Evolutionary conservation across 2,797 vertebrate species (phyloP).

Genomic region (Periparus ater): DNA sequence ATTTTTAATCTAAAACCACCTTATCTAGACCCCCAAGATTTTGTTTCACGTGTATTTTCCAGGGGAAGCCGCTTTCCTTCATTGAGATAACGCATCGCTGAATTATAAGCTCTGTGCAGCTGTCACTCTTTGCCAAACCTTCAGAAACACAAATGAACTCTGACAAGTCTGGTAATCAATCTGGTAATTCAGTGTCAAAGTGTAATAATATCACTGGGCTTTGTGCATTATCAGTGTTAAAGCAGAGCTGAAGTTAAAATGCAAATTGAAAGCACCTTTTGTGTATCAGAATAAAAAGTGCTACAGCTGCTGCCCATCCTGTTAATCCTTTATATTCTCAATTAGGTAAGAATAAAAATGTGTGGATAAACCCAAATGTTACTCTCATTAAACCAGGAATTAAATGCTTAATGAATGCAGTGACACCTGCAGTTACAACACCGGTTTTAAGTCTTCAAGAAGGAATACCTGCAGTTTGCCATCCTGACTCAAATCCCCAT

Average conservation of each 20-base stretch:
- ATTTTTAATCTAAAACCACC: conserved; percentile 55
- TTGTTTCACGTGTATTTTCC: conserved; percentile 52
- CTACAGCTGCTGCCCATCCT: not conserved
- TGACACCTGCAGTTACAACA: not conserved
- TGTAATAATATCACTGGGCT: conserved; percentile 49
- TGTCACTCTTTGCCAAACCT: conserved; percentile 70
- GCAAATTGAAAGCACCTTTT: conserved; percentile 49
- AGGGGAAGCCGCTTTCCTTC: conserved; percentile 61
- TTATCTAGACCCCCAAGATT: conserved; percentile 54
- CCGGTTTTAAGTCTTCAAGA: not conserved
- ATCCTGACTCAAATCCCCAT: not conserved
- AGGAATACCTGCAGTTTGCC: not conserved
- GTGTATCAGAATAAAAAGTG: not conserved
- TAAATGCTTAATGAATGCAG: not conserved
- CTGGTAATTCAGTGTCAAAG: conserved; percentile 59
- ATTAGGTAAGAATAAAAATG: not conserved
- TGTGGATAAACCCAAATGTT: not conserved
- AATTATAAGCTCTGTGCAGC: conserved; percentile 65
- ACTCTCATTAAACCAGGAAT: not conserved
- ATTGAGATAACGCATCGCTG: conserved; percentile 56
- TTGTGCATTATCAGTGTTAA: conserved; percentile 20
- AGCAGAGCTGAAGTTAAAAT: conserved; percentile 56
- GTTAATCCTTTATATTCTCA: not conserved
- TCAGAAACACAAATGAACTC: conserved; percentile 73
- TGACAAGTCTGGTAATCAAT: conserved; percentile 67